A percentile compares a stretch with the other conserved stretches of the same genome.
Conservation (phyloP, 2,888 invertebrate genomes). For the Himalopsyche kuldschensis region DNA sequence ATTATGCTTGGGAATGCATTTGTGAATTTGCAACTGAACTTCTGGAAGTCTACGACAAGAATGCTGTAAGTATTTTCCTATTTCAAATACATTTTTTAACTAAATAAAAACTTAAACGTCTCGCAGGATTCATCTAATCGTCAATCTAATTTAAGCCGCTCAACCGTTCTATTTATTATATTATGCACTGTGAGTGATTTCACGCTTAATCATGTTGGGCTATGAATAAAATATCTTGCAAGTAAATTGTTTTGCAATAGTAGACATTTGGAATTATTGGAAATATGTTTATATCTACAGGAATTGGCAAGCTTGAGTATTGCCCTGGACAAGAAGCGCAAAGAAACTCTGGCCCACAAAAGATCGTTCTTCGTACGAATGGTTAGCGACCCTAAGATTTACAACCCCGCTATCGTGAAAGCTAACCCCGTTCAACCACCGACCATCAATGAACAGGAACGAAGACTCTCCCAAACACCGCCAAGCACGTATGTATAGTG, state of each 20-base stretch:
- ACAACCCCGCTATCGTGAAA: constrained; percentile 88
- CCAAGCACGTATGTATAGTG: constrained; percentile 12
- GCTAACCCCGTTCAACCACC: constrained; percentile 63
- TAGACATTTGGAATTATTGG: not conserved
- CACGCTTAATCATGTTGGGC: no score
- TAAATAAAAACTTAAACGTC: no score
- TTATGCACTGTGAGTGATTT: no score
- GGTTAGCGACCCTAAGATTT: constrained; percentile 96
- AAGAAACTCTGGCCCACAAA: constrained; percentile 84
- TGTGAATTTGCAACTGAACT: constrained; percentile 79
- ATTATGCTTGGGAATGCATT: constrained; percentile 83
- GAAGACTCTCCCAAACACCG: constrained; percentile 22
- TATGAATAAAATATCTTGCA: no score
- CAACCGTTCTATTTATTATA: no score
- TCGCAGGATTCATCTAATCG: no score
- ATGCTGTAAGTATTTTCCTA: constrained; percentile 54
- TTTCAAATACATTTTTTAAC: not conserved
- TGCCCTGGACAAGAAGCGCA: constrained; percentile 72
- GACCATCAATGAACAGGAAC: constrained; percentile 43
- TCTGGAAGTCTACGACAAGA: constrained; percentile 69
- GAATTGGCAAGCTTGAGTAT: constrained; percentile 72
- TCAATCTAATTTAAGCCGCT: no score
- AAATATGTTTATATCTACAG: constrained; percentile 42
- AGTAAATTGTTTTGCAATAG: not conserved
- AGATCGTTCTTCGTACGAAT: constrained; percentile 96